A percentile compares a stretch with the other conserved stretches of the same genome.
Conservation (phyloP, 2,113 vertebrate species). For the Leucoraja erinaceus region DNA sequence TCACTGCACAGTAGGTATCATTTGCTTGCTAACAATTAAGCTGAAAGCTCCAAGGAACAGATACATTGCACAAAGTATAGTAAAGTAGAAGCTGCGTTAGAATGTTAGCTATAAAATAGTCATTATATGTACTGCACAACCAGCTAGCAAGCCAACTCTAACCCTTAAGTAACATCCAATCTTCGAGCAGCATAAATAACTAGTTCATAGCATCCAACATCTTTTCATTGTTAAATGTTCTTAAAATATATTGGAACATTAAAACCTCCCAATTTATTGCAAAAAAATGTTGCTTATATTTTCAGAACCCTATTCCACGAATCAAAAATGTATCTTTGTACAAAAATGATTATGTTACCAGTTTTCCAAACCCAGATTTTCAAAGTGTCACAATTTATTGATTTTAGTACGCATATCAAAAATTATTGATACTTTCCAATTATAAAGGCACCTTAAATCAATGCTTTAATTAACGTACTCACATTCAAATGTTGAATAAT, state of each 20-base stretch:
- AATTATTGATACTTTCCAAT: background rate
- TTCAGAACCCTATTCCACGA: background rate
- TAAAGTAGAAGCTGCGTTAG: background rate
- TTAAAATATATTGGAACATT: background rate
- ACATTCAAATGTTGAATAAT: slow-evolving; percentile 50
- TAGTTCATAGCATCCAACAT: background rate
- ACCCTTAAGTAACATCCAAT: background rate
- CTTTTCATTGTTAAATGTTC: background rate
- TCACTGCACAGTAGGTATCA: background rate
- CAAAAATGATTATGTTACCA: background rate
- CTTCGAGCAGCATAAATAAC: background rate
- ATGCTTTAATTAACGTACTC: slow-evolving; percentile 41
- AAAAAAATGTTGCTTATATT: background rate
- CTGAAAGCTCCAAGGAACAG: background rate
- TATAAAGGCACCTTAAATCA: background rate
- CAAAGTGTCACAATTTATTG: background rate
- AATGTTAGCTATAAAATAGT: background rate
- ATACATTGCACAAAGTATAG: background rate
- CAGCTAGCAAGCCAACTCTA: background rate
- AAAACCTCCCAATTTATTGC: background rate
- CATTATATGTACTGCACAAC: background rate
- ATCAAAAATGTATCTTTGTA: background rate
- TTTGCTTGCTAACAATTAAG: slow-evolving; percentile 5
- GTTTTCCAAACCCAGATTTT: background rate
- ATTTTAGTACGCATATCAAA: background rate